Base-by-base conservation (phyloP, 2,113 vertebrate species). In the Callocephalon fimbriatum region DNA sequence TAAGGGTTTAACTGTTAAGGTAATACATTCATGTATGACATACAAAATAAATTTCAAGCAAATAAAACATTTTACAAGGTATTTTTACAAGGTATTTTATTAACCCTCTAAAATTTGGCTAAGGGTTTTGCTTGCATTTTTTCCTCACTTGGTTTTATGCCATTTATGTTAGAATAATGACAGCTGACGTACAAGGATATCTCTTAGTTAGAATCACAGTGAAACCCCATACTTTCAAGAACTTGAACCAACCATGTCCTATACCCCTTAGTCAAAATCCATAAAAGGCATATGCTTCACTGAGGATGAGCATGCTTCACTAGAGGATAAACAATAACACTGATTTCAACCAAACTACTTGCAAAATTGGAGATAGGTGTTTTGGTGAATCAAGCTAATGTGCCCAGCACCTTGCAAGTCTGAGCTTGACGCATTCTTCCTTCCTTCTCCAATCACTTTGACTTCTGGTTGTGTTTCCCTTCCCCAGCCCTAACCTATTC, bases 401-500 rank as follows among this genome's bases (percentile, higher is more conserved):
- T 42, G 38, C 47, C 32, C 38, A 67, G 27, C 32, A 67, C n/a
- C 54, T 37, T 48, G 27, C n/a, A 93, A 48, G 73, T 85, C 65
- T 74, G 50, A 85, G 25, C 38, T 79, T 47, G 17, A 85, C 29
- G 67, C 20, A 42, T 59, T 78, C 42, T 27, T 73, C 37, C 26
- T 70, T 85, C 47, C 25, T 67, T 48, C 51, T 67, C 48, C 70
- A 54, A 47, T 4, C 7, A 12, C 26, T 59, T 0, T 51, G 66
- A 35, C 44, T 86, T 47, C 38, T 72, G 35, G 47, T 32, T 31
- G 7, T 14, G 12, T 45, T 88, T 75, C 16, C 71, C n/a, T 51
- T 67, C n/a, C 40, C 15, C 0, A 0, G 20, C 45, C 47, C n/a
- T 45, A 48, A 58, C 7, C 65, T 58, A 40, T 11, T 42, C 15